Evolutionary conservation across 2,888 invertebrate genomes (phyloP), one percentile per base, ranked within the genome.

Genomic region (Oxycera nigricornis): DNA sequence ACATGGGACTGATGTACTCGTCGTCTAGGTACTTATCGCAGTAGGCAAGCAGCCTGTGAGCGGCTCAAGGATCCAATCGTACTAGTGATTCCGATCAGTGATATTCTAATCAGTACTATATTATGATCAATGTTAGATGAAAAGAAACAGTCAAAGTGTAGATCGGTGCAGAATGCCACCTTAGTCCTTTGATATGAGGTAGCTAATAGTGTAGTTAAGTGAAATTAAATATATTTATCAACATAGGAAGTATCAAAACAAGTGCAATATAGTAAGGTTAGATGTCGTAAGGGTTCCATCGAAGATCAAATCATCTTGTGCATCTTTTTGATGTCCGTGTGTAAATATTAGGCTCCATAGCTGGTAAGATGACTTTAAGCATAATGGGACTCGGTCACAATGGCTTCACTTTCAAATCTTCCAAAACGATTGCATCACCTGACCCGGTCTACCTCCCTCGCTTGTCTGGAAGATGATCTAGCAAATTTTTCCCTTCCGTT

Each of bases 1-100:
- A 77, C 72, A 75, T 74, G 73, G 76, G 78, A 73, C 74, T 76
- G 50, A 73, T 76, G 65, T 76, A 62, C 68, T 72, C 76, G 28
- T 68, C 68, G 30, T 76, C 76, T 24, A 74, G 73, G 39, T 76
- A 76, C 24, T 68, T 74, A 61, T 74, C 76, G 39, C 75, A 73
- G 68, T 75, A 67, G 31, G 59, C 31, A 39, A 7, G 57, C 22
- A 35, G 31, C n/a, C 46, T 22, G 20, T 31, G 39, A 11, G 22
- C 26, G 39, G 62, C 22, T 28, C 28, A 14, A 28, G 20, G 41
- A 67, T 41, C 41, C 11, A 67, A 41, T 67, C 41, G 41, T 39
- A 70, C 31, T 20, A 30, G 70, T 52, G 52, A 31, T 70, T n/a
- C 20, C 70, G 70, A 20, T 70, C 68, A 52, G 70, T 70, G 70